Percentiles rank a stretch among this genome's conserved stretches.
These are phyloP conservation scores for Peromyscus attwateri DNA, from an alignment of 2,797 vertebrate genomes.

Conservation along the genomic window DNA sequence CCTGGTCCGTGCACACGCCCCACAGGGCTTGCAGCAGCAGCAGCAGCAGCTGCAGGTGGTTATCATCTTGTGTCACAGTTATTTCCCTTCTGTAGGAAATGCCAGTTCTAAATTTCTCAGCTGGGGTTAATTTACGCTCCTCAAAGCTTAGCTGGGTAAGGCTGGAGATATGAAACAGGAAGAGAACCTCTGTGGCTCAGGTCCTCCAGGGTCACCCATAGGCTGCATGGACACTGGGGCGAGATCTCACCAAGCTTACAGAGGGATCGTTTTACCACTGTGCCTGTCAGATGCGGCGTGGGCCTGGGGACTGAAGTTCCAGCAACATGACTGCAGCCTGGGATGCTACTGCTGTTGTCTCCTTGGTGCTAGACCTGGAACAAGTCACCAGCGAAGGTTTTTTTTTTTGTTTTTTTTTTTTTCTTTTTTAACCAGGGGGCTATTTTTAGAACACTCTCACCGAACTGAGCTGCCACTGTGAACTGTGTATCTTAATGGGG, in stretches of 20 bases:
- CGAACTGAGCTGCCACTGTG: conserved; percentile 55
- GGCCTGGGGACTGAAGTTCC: neutral
- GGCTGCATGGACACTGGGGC: neutral
- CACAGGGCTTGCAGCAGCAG: fast-evolving
- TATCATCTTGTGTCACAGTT: conserved; percentile 31
- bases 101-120: conserved; percentile 51
- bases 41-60: neutral
- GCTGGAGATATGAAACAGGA: conserved; percentile 54
- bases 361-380: neutral
- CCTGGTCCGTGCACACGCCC: fast-evolving
- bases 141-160: conserved; percentile 35
- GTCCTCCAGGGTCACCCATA: neutral
- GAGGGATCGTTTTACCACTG: neutral
- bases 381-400: fast-evolving
- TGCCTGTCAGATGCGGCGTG: neutral
- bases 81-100: conserved; percentile 28
- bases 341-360: neutral
- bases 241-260: neutral
- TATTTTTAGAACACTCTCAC: conserved; percentile 82
- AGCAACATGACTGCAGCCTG: neutral
- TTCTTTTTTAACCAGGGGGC: neutral
- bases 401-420: neutral
- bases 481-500: conserved; percentile 76
- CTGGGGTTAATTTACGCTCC: conserved; percentile 64
- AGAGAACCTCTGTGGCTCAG: neutral